Percentiles rank a stretch among this genome's conserved stretches.
Conservation (phyloP, 2,888 invertebrate species). For the Acleris cristana region DNA sequence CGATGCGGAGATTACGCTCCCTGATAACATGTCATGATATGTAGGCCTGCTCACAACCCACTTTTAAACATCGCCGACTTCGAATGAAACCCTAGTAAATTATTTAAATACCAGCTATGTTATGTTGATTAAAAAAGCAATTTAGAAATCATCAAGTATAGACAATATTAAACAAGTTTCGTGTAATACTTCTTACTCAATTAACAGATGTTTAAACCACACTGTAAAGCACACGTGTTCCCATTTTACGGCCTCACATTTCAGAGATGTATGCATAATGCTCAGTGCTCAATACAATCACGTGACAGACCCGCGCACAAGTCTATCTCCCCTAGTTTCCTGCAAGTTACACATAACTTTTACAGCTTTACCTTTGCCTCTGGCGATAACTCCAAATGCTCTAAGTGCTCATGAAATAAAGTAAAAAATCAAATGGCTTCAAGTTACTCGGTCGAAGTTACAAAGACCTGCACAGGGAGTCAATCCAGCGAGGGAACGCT, state of each 20-base stretch:
- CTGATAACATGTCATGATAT: constrained; percentile 17
- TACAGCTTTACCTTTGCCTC: constrained; percentile 53
- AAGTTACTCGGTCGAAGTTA: constrained; percentile 43
- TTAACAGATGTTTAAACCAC: background rate
- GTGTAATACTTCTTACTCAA: too few relatives aligned
- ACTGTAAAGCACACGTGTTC: constrained; percentile 54
- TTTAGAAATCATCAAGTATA: too few relatives aligned
- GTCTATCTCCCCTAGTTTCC: constrained; percentile 76
- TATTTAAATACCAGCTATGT: too few relatives aligned
- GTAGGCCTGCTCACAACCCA: background rate
- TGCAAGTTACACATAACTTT: constrained; percentile 68
- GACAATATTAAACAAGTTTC: too few relatives aligned
- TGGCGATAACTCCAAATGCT: constrained; percentile 40
- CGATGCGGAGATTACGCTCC: constrained; percentile 51
- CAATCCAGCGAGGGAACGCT: constrained; percentile 72
- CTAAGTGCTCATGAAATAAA: constrained; percentile 53
- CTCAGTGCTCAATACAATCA: constrained; percentile 71
- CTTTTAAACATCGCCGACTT: too few relatives aligned
- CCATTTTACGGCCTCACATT: constrained; percentile 54
- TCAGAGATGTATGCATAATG: constrained; percentile 62
- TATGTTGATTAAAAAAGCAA: too few relatives aligned
- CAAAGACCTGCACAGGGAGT: constrained; percentile 59
- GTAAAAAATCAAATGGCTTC: constrained; percentile 56
- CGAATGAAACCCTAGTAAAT: too few relatives aligned
- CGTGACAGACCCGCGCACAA: constrained; percentile 64